Base-by-base conservation (phyloP, 2,888 invertebrate species). In the Stegophylla sp. region DNA sequence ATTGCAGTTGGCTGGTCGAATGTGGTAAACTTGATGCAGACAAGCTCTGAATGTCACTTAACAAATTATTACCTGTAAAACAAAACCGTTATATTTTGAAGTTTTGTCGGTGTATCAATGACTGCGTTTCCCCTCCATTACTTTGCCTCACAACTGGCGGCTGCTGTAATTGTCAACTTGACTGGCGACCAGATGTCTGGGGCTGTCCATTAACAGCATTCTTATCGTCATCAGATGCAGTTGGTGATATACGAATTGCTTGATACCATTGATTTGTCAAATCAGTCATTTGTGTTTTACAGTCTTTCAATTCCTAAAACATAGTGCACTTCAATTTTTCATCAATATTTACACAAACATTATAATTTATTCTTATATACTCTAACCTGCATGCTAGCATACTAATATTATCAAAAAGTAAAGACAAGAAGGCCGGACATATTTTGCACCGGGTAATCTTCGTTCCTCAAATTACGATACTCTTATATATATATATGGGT, bases 191-290 rank as follows among this genome's bases (percentile, higher is more conserved):
- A 41, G 79, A 69, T 59, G 77, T 69, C 23, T 79, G 79, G 3
- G 79, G 26, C 9, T 71, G 79, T 71, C 61, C 71, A 61, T 71
- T 79, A 23, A 26, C 61, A 5, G 45, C 13, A 43, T 23, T 51
- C 9, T 83, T 91, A 82, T 94, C 94, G 82, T 94, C 94, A 64
- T 94, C 95, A 45, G 94, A 94, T 85, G 94, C 92, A 83, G 94
- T 90, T 13, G 96, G 95, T 69, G 94, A 93, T 85, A 95, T 93
- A 82, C 95, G 90, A 84, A 97, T 96, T 0, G 97, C 97, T 86
- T 97, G 95, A 88, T 97, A 97, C 97, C 97, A 98, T 86, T 97
- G 94, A 86, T 97, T 96, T 0, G 97, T 97, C 84, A 98, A 88
- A 87, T 95, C 95, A 1, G 95, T 94, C 96, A 98, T 97, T 88